Evolutionary conservation across 2,888 invertebrate species (phyloP), one percentile per base, ranked within the genome.

Genomic region (Coleophora flavipennella): DNA sequence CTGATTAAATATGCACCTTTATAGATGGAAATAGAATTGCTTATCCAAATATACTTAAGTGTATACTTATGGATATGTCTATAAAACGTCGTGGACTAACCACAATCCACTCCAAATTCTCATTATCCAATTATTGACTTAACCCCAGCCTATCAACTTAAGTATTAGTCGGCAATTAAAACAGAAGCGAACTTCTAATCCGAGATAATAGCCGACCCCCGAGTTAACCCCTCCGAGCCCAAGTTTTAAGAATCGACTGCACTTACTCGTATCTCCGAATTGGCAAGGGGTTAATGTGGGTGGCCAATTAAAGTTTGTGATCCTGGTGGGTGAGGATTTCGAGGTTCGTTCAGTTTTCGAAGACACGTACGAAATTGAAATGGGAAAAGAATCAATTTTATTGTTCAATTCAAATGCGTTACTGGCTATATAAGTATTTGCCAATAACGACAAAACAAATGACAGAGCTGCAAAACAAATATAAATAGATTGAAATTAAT

Each of bases 191-290:
- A 51, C 58, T 59, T 58, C 65, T 73, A 73, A 78, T 74, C 71
- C 59, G 53, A 74, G 75, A 74, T 78, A 80, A 80, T 80, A 77
- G 75, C 58, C 53, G 75, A 72, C 74, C 62, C n/a, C 62, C 60
- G 53, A 49, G 55, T 51, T 55, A 56, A 59, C 59, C 65, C n/a
- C 62, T 67, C 67, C 62, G 70, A 54, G 64, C 4, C 10, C 48
- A 72, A 76, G 67, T 78, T 78, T 77, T 74, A 77, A 78, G 73
- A 80, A 79, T 76, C 60, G 69, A 68, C 67, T 71, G 63, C 67
- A 71, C 70, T 63, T 77, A n/a, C n/a, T n/a, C n/a, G n/a, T n/a
- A 73, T 74, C 75, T 70, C 49, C 46, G 57, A 67, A 72, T 70
- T 67, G 71, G 74, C 67, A 72, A 73, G 20, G 78, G 75, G 79